Evolutionary conservation across 2,888 invertebrate species (phyloP).

Genomic region (Rotaria magnacalcarata): DNA sequence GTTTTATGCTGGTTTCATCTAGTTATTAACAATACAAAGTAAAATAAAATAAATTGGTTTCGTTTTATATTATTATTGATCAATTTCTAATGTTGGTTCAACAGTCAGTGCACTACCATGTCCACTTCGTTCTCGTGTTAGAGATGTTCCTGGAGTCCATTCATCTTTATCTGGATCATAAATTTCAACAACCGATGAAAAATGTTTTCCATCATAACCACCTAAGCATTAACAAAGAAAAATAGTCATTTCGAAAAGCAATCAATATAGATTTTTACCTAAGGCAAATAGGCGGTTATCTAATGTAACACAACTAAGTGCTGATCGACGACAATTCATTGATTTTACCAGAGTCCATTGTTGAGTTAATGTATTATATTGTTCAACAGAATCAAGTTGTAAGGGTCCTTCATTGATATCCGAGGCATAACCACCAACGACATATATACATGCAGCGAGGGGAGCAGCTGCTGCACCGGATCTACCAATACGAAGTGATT

Average conservation of each 20-base stretch:
- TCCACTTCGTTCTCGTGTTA: slow-evolving; percentile 80
- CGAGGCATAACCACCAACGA: slow-evolving; percentile 77
- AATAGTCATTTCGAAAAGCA: too few species aligned
- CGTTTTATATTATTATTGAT: not conserved
- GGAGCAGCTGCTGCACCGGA: slow-evolving; percentile 83
- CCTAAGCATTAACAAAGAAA: slow-evolving; percentile 63
- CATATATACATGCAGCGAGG: slow-evolving; percentile 79
- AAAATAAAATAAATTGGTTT: not conserved
- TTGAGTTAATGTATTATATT: slow-evolving; percentile 77
- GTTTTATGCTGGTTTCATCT: not conserved
- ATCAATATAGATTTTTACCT: slow-evolving; percentile 62
- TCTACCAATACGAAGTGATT: slow-evolving; percentile 72
- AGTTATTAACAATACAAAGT: not conserved
- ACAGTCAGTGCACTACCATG: slow-evolving; percentile 85
- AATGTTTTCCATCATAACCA: slow-evolving; percentile 80
- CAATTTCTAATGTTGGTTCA: slow-evolving; percentile 49
- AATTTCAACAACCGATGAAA: slow-evolving; percentile 79
- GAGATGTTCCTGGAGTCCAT: slow-evolving; percentile 73
- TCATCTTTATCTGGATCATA: slow-evolving; percentile 73
- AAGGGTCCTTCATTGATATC: slow-evolving; percentile 67
- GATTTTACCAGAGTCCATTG: slow-evolving; percentile 73
- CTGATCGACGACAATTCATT: slow-evolving; percentile 76
- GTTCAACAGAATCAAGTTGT: slow-evolving; percentile 77
- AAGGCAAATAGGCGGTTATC: slow-evolving; percentile 82
- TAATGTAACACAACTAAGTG: slow-evolving; percentile 77